phyloP scores from a whole-genome alignment of 2,113 vertebrate genomes.

The Leptocoma aspasia region DNA sequence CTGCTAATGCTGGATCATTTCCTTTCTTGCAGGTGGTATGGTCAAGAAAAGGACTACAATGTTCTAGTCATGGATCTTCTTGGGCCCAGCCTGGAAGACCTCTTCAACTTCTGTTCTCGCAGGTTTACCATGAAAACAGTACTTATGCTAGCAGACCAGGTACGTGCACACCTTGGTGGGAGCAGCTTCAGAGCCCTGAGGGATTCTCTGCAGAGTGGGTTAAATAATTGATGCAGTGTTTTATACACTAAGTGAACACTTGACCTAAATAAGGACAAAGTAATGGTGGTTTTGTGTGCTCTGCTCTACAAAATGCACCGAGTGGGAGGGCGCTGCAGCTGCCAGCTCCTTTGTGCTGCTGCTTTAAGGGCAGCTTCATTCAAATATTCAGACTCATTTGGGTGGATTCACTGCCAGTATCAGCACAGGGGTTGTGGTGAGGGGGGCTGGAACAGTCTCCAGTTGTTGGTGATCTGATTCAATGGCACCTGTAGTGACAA shows the following conservation, averaged over 20 bases:
- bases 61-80: constrained; percentile 99
- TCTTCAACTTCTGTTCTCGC: constrained; percentile 99
- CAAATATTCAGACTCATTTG: rapidly evolving
- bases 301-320: not conserved
- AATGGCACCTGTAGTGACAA: not conserved
- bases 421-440: not conserved
- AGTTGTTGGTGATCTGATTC: not conserved
- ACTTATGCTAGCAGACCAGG: constrained; percentile 99
- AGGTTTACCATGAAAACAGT: constrained; percentile 99
- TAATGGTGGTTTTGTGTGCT: not conserved
- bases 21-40: constrained; percentile 91
- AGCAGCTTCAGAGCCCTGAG: not conserved
- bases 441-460: not conserved
- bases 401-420: not conserved
- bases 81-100: constrained; percentile 95
- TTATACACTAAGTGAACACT: not conserved
- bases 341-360: not conserved
- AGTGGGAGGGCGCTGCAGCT: not conserved
- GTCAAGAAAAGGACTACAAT: constrained; percentile 98
- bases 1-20: not conserved
- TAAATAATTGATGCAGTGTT: not conserved
- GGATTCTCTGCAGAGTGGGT: not conserved
- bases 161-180: constrained; percentile 55
- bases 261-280: not conserved
- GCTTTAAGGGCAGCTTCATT: not conserved